A percentile compares a stretch with the other conserved stretches of the same genome.
Conservation (phyloP, 1,140 invertebrate species). For the Manduca sexta region DNA sequence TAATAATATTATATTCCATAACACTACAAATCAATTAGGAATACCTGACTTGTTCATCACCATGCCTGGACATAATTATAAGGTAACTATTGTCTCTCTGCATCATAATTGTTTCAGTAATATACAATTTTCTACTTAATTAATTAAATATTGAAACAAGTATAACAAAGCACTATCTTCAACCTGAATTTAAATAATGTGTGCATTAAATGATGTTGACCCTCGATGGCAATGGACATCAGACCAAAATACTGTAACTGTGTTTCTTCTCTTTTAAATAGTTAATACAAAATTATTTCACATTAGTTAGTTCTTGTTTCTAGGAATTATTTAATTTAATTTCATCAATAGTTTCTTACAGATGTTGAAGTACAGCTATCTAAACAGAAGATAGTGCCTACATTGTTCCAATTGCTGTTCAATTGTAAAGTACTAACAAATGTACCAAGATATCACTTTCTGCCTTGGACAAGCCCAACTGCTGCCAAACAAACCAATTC, state of each 20-base stretch:
- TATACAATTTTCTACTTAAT: not conserved
- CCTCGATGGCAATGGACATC: too few relatives aligned
- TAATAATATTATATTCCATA: slow-evolving; percentile 73
- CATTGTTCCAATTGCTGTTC: slow-evolving; percentile 75
- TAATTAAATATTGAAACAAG: too few relatives aligned
- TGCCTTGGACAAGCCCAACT: slow-evolving; percentile 66
- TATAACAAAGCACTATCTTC: too few relatives aligned
- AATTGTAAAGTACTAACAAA: slow-evolving; percentile 69
- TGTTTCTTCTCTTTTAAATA: not conserved
- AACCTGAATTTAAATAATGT: too few relatives aligned
- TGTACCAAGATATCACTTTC: slow-evolving; percentile 72
- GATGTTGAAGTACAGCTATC: slow-evolving; percentile 47
- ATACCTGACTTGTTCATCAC: slow-evolving; percentile 73
- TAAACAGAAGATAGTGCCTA: slow-evolving; percentile 62
- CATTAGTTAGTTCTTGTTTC: not conserved
- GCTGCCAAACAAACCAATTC: slow-evolving; percentile 34
- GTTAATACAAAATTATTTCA: not conserved
- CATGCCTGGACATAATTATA: slow-evolving; percentile 70
- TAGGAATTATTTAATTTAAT: not conserved
- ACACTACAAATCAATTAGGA: slow-evolving; percentile 62
- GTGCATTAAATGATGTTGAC: too few relatives aligned
- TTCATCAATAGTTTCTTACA: slow-evolving; percentile 40
- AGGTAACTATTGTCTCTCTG: slow-evolving; percentile 39
- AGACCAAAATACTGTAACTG: not conserved
- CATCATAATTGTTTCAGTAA: not conserved